Conservation (phyloP, 2,888 invertebrate genomes). For the Acleris sparsana region DNA sequence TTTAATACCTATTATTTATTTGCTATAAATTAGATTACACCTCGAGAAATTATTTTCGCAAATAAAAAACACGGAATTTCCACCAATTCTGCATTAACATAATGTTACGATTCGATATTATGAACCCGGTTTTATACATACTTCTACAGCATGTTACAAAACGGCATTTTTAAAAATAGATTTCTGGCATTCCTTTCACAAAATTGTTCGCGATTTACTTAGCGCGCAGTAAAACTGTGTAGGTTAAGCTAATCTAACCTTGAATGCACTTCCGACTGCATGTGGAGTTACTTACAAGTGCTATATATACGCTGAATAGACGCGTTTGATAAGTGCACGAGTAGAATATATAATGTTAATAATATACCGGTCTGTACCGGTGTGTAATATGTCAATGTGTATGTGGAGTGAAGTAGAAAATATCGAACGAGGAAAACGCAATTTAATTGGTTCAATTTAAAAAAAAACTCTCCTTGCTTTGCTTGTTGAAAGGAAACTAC, state of each 20-base stretch:
- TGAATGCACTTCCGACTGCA: slow-evolving; percentile 28
- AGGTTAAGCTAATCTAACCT: slow-evolving; percentile 3
- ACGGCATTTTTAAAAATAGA: neutral
- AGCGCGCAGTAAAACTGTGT: neutral
- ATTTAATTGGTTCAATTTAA: neutral
- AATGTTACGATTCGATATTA: too few species aligned
- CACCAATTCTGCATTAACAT: too few species aligned
- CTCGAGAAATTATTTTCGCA: too few species aligned
- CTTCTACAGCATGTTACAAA: neutral
- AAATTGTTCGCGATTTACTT: neutral
- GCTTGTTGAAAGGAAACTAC: too few species aligned
- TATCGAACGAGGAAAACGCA: neutral
- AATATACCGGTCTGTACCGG: neutral
- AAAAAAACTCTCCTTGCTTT: too few species aligned
- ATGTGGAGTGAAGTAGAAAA: neutral
- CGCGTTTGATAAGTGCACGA: slow-evolving; percentile 7
- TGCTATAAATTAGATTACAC: too few species aligned
- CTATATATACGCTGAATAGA: neutral
- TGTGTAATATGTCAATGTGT: too few species aligned
- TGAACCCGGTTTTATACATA: too few species aligned
- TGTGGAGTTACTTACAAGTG: neutral
- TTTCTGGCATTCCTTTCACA: slow-evolving; percentile 3
- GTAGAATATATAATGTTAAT: slow-evolving; percentile 5
- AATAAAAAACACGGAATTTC: too few species aligned
- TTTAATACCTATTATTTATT: too few species aligned